Base-by-base conservation (phyloP, 2,888 invertebrate species). In the Anticlea derivata region DNA sequence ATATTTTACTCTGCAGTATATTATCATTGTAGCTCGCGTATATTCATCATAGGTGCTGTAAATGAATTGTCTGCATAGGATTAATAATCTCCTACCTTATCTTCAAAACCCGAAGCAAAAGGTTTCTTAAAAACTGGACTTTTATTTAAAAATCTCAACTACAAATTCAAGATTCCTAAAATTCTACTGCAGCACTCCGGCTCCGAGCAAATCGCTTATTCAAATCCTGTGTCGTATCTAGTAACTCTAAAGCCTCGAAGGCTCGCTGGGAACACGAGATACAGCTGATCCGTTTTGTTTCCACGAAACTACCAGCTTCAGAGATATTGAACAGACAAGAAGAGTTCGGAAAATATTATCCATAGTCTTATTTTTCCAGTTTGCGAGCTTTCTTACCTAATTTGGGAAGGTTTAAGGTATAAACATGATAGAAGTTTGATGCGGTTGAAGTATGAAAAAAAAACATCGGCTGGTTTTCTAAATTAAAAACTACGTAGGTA, bases 281-380 rank as follows among this genome's bases (percentile, higher is more conserved):
- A 76, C 75, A 70, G 68, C 75, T 80, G 83, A 85, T 83, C 82
- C 81, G 73, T 82, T 85, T 82, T 79, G 80, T 83, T 78, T 75
- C 70, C 68, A 54, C 63, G 65, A 70, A 65, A 66, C 68, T 66
- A 62, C 58, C 57, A 61, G 59, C 56, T 55, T 60, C 62, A 35
- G 31, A 52, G 57, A 57, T 59, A 60, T 62, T 44, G 62, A 60
- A 38, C 47, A 48, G 63, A 72, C 64, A 41, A 29, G 27, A 65
- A 63, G 65, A 64, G 60, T 40, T 55, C 40, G 46, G 50, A 55
- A 52, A 60, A 59, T 60, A 58, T 63, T 48, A 52, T 56, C 37
- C 44, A 58, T 45, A 51, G 41, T 50, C 53, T 53, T 35, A 53
- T 49, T 35, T 48, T 39, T 29, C 52, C 30, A 52, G 35, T 51